Conservation (phyloP, 2,113 vertebrate genomes). For the Tenrec ecaudatus region DNA sequence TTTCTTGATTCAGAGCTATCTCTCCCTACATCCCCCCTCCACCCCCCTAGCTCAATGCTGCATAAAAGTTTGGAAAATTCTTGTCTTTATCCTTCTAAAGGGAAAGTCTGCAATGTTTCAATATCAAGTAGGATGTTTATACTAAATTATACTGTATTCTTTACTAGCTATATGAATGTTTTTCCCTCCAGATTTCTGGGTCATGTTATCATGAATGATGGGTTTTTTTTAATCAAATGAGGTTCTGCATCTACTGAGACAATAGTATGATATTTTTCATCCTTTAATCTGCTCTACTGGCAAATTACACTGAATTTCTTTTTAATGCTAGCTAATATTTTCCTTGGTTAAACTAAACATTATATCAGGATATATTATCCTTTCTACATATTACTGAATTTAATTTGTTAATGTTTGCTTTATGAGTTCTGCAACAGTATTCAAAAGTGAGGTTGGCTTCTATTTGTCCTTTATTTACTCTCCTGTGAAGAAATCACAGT, state of each 20-base stretch:
- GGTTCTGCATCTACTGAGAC: not conserved
- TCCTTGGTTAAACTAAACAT: not conserved
- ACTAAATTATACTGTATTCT: not conserved
- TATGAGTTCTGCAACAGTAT: not conserved
- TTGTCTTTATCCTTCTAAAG: not conserved
- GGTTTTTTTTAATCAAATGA: not conserved
- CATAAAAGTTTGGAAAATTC: too few species aligned
- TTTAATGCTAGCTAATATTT: not conserved
- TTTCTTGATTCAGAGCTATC: too few species aligned
- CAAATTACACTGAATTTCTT: not conserved
- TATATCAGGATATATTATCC: not conserved
- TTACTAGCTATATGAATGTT: conserved; percentile 1
- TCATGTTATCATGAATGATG: not conserved
- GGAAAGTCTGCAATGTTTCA: not conserved
- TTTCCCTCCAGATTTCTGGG: not conserved
- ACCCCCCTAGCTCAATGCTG: too few species aligned
- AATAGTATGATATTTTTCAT: not conserved
- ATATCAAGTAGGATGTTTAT: not conserved
- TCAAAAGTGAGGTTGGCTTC: not conserved
- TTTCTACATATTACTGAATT: not conserved
- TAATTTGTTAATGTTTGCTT: not conserved
- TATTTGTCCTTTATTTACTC: not conserved
- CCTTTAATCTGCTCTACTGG: not conserved
- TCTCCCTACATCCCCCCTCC: too few species aligned
- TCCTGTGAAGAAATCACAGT: not conserved